phyloP scores from a whole-genome alignment of 2,113 vertebrate species.

The Pantherophis guttatus region DNA sequence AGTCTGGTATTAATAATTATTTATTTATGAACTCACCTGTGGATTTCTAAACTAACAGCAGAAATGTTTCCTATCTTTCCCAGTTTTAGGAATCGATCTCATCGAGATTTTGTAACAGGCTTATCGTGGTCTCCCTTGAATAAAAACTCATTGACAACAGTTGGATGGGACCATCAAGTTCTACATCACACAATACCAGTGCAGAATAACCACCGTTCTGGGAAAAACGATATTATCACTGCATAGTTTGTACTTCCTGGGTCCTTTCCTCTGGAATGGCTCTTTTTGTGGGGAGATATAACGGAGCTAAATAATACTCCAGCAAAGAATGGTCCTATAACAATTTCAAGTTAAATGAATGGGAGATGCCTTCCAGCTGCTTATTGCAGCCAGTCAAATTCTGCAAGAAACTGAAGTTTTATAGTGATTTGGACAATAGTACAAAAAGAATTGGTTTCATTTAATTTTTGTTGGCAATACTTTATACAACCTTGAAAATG shows the following conservation, averaged over 20 bases:
- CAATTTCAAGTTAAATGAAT: conserved; percentile 37
- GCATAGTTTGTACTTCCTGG: conserved; percentile 56
- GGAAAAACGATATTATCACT: conserved; percentile 57
- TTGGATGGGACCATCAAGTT: conserved; percentile 96
- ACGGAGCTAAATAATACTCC: conserved; percentile 2
- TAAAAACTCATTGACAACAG: conserved; percentile 82
- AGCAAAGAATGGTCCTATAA: conserved; percentile 42
- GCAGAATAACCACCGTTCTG: conserved; percentile 56
- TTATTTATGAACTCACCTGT: neutral
- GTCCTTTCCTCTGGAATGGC: conserved; percentile 46
- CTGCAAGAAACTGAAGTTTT: conserved; percentile 29
- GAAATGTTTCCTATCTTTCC: conserved; percentile 12
- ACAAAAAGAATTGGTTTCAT: neutral
- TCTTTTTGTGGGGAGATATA: neutral
- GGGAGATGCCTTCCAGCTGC: conserved; percentile 40
- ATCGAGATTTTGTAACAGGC: conserved; percentile 88
- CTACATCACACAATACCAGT: conserved; percentile 80
- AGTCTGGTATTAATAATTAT: accelerated
- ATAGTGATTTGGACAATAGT: conserved; percentile 12
- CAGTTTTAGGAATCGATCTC: conserved; percentile 82
- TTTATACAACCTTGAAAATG: neutral
- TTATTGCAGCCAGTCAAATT: conserved; percentile 19
- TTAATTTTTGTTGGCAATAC: neutral
- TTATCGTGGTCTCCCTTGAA: conserved; percentile 84
- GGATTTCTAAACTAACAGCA: neutral